Conservation (phyloP, 1,140 invertebrate genomes). For the Lasioglossum albipes region DNA sequence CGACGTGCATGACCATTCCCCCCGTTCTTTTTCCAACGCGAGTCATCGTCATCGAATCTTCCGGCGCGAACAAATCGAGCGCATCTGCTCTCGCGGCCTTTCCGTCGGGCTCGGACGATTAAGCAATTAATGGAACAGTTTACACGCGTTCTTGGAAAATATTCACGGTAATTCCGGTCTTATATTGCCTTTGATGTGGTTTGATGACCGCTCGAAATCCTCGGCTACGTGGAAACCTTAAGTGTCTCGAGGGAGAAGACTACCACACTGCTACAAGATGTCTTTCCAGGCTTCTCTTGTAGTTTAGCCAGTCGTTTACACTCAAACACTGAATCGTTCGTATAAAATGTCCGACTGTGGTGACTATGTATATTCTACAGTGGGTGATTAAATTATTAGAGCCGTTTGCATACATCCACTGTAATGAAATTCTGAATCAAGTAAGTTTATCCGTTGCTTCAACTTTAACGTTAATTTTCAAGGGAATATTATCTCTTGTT, state of each 20-base stretch:
- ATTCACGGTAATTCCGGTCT: not conserved
- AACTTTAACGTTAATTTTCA: too few species aligned
- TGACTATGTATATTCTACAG: too few species aligned
- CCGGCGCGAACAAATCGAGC: slow-evolving; percentile 12
- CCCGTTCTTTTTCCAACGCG: not conserved
- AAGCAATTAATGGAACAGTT: slow-evolving; percentile 5
- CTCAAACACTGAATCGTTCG: too few species aligned
- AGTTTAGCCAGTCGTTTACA: too few species aligned
- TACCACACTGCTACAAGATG: too few species aligned
- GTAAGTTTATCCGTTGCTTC: too few species aligned
- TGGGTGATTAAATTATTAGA: too few species aligned
- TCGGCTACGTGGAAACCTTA: not conserved
- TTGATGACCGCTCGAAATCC: not conserved
- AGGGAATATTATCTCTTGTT: too few species aligned
- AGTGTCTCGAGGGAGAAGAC: not conserved
- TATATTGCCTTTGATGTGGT: not conserved
- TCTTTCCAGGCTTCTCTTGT: too few species aligned
- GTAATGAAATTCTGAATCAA: too few species aligned
- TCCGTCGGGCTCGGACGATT: not conserved
- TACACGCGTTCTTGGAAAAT: not conserved
- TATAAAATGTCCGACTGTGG: too few species aligned
- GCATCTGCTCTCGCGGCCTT: not conserved
- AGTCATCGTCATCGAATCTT: not conserved
- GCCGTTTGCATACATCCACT: too few species aligned
- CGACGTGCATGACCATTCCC: not conserved